phyloP scores from a whole-genome alignment of 2,888 invertebrate species.

The Luffia ferchaultella region DNA sequence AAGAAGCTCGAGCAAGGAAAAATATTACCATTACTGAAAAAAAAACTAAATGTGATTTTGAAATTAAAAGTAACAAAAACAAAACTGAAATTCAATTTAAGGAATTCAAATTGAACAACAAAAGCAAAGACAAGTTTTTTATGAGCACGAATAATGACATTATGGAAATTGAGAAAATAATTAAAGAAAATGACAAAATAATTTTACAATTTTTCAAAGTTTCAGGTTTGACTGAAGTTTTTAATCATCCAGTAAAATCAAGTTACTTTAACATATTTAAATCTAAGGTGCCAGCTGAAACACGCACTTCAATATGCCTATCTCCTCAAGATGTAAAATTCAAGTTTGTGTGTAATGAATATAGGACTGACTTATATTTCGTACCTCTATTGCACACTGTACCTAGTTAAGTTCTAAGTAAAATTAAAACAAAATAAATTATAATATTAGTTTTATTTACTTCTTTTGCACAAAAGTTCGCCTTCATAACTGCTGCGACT shows the following conservation, averaged over 20 bases:
- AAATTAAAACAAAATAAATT: neutral
- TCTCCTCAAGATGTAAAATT: neutral
- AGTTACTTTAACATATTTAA: neutral
- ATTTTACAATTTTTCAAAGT: neutral
- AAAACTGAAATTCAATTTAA: conserved; percentile 5
- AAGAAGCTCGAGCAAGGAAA: neutral
- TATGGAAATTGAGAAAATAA: neutral
- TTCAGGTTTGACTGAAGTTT: neutral
- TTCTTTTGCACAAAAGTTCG: too few relatives aligned
- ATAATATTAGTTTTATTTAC: neutral
- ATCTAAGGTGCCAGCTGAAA: neutral
- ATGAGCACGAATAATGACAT: neutral
- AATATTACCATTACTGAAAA: neutral
- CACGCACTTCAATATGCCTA: neutral
- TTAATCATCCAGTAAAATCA: neutral
- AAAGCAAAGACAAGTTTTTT: conserved; percentile 6
- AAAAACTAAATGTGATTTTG: conserved; percentile 2
- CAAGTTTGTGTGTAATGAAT: neutral
- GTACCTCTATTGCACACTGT: conserved; percentile 3
- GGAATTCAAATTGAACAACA: conserved; percentile 6
- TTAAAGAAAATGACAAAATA: neutral
- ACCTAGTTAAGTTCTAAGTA: neutral
- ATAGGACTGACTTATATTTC: neutral
- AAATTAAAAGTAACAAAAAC: conserved; percentile 1
- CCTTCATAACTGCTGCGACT: too few relatives aligned